These are phyloP conservation scores for Pantherophis guttatus DNA, from an alignment of 2,113 vertebrate species.

Conservation along the genomic window DNA sequence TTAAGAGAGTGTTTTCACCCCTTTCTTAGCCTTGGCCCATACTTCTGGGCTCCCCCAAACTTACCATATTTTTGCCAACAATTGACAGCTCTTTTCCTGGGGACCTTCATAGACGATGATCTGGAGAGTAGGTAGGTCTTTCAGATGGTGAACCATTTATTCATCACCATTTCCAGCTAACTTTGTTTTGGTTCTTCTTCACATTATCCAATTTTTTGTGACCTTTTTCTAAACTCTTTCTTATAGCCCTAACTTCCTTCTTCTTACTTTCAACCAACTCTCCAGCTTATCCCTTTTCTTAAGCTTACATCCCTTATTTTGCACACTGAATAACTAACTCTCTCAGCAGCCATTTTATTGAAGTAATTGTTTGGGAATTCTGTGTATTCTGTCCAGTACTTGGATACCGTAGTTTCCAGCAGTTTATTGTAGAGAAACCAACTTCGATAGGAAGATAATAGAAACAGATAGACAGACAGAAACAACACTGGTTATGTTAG, in stretches of 20 bases:
- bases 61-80: background rate
- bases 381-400: background rate
- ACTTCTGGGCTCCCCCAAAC: background rate
- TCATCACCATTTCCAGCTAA: background rate
- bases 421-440: background rate
- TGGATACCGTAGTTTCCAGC: background rate
- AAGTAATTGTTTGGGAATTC: background rate
- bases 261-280: background rate
- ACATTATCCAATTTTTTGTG: background rate
- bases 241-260: background rate
- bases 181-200: background rate
- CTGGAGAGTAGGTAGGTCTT: background rate
- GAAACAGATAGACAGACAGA: background rate
- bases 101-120: background rate
- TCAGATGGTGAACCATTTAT: background rate
- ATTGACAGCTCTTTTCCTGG: background rate
- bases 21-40: background rate
- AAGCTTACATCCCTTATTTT: background rate
- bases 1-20: background rate
- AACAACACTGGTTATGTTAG: background rate
- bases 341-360: background rate
- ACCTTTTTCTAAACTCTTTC: background rate
- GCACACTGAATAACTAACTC: background rate
- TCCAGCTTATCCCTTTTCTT: background rate
- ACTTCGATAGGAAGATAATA: background rate